Evolutionary conservation across 2,888 invertebrate species (phyloP).

Genomic region (Cryptocephalus primarius): DNA sequence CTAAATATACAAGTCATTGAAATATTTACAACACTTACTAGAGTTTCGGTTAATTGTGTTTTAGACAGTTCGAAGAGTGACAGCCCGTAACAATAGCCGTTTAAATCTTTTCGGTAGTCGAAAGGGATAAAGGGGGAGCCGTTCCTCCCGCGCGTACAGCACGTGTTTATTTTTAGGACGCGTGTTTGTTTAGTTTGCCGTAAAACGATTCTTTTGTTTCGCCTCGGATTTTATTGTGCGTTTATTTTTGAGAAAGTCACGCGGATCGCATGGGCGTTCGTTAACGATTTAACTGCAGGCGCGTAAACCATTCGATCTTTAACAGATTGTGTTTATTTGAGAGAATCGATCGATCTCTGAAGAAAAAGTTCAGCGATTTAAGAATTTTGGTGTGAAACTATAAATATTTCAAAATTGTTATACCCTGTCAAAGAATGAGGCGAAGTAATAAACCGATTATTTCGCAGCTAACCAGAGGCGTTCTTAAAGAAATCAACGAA

Average conservation of each 20-base stretch:
- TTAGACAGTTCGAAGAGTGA: constrained; percentile 16
- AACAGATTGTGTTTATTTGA: no score
- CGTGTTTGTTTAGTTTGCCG: background rate
- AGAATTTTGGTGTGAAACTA: no score
- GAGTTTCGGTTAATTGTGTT: constrained; percentile 16
- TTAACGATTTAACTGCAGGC: no score
- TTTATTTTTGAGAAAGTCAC: constrained; percentile 16
- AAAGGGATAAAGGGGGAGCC: background rate
- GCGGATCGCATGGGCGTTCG: background rate
- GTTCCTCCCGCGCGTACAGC: background rate
- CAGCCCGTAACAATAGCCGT: constrained; percentile 16
- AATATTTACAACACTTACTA: constrained; percentile 16
- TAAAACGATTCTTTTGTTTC: constrained; percentile 15
- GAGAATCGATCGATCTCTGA: no score
- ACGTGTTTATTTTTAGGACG: background rate
- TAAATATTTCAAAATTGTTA: no score
- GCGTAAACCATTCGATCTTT: no score
- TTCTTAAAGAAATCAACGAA: no score
- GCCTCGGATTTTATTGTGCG: constrained; percentile 15
- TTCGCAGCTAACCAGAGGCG: no score
- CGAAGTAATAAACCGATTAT: no score
- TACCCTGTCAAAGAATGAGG: no score
- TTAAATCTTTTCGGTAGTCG: background rate
- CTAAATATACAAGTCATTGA: constrained; percentile 17
- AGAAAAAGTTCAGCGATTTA: no score